Evolutionary conservation across 37 sponge, comb jelly and placozoan species (phyloP).

Genomic region (Spongilla lacustris): DNA sequence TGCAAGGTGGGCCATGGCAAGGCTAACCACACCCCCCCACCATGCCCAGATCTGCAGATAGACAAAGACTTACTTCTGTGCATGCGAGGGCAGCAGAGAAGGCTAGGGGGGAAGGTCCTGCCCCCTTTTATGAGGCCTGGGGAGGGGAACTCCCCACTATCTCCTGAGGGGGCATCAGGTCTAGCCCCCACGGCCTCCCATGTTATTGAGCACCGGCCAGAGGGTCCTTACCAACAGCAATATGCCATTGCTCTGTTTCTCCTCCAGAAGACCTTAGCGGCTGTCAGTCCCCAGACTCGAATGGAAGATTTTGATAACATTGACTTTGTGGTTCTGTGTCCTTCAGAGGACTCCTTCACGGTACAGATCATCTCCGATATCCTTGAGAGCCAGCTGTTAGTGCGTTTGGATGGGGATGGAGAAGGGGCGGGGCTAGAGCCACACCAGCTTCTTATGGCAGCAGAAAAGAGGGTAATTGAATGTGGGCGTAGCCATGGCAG

Average conservation of each 20-base stretch:
- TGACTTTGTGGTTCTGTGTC: conserved; percentile 63
- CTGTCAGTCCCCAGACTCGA: conserved; percentile 3
- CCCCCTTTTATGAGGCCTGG: conserved; percentile 28
- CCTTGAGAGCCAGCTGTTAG: conserved; percentile 24
- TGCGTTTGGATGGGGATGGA: conserved; percentile 13
- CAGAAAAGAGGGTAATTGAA: conserved; percentile 21
- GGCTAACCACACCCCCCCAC: neutral
- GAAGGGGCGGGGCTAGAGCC: conserved; percentile 5
- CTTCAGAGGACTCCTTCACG: conserved; percentile 23
- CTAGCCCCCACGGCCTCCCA: conserved; percentile 31
- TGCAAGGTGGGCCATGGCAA: neutral
- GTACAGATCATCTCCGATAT: conserved; percentile 13
- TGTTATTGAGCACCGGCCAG: conserved; percentile 52
- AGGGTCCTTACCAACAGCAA: conserved; percentile 61
- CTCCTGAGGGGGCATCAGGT: conserved; percentile 7
- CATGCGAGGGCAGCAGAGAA: conserved; percentile 13
- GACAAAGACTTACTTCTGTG: conserved; percentile 9
- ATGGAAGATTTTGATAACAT: conserved; percentile 43
- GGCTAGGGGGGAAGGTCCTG: conserved; percentile 22
- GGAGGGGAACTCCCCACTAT: neutral
- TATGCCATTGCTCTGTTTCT: conserved; percentile 53
- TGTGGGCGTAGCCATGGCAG: conserved; percentile 2
- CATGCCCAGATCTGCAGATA: conserved; percentile 2
- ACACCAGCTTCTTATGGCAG: neutral
- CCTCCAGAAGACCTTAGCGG: conserved; percentile 37